Evolutionary conservation across 92 coral and sea anemone genomes (phyloP).

Genomic region (Scolanthus callimorphus): DNA sequence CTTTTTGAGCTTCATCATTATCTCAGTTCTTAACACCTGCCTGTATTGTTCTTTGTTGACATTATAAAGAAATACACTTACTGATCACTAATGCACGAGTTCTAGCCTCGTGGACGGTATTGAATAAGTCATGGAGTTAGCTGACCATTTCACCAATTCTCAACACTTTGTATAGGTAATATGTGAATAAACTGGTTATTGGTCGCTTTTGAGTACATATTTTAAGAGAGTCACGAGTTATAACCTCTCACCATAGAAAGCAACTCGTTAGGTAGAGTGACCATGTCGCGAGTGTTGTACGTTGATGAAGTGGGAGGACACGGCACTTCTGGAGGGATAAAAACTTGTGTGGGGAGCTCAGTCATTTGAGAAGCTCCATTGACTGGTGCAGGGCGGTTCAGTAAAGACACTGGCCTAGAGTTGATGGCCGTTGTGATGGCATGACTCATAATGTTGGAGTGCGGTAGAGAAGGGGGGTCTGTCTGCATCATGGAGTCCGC

Average conservation of each 20-base stretch:
- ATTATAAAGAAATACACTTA: too few relatives aligned
- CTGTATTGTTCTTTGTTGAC: too few relatives aligned
- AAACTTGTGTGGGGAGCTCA: conserved; percentile 15
- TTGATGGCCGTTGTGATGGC: neutral
- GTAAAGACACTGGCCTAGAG: neutral
- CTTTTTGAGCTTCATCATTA: too few relatives aligned
- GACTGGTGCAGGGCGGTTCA: neutral
- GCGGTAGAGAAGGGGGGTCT: conserved; percentile 18
- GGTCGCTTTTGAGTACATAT: too few relatives aligned
- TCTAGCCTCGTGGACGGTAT: too few relatives aligned
- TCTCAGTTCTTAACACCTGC: too few relatives aligned
- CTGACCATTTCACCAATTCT: too few relatives aligned
- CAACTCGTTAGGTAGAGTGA: conserved; percentile 51
- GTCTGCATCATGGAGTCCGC: conserved; percentile 3
- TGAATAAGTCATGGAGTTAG: too few relatives aligned
- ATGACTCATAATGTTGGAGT: neutral
- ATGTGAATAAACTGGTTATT: too few relatives aligned
- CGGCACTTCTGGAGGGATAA: conserved; percentile 31
- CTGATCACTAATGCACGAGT: too few relatives aligned
- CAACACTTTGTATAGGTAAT: too few relatives aligned
- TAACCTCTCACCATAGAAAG: conserved; percentile 44
- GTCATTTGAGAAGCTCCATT: neutral
- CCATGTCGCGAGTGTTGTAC: conserved; percentile 32
- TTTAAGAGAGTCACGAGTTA: conserved; percentile 24
- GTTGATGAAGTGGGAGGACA: conserved; percentile 11